A percentile compares a stretch with the other conserved stretches of the same genome.
These are phyloP conservation scores for Xenentodon cancila DNA, from an alignment of 2,797 vertebrate species.

Conservation along the genomic window DNA sequence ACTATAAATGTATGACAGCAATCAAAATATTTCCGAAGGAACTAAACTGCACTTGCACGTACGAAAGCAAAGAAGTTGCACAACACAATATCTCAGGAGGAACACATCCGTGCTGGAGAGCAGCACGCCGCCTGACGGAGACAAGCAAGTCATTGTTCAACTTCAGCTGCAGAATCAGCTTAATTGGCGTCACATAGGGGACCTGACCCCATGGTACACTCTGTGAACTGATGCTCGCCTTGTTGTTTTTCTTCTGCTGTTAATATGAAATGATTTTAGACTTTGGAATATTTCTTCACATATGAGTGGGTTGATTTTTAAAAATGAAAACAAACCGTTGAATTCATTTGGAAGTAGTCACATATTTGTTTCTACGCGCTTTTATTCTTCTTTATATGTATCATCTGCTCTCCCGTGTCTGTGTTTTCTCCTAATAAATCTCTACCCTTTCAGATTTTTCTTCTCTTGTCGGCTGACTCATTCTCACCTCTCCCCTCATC, in stretches of 20 bases:
- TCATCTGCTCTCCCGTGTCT: no score
- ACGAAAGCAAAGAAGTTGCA: background rate
- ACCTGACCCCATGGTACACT: background rate
- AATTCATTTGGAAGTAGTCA: no score
- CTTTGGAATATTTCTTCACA: no score
- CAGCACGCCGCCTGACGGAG: slow-evolving; percentile 12
- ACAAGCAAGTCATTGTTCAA: slow-evolving; percentile 14
- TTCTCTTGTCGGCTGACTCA: background rate
- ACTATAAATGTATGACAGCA: no score
- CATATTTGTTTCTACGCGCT: no score
- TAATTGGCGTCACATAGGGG: slow-evolving; percentile 38
- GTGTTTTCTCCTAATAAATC: background rate
- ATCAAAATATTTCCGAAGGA: background rate
- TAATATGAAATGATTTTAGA: no score
- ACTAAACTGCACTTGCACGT: background rate
- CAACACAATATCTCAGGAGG: slow-evolving; percentile 22
- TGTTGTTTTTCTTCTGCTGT: no score
- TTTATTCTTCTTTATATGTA: no score
- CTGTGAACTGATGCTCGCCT: slow-evolving; percentile 4
- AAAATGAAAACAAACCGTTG: no score
- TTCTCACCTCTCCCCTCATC: background rate
- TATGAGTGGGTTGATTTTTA: no score
- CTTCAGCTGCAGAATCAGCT: slow-evolving; percentile 31
- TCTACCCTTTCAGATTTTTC: background rate
- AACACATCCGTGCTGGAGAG: background rate